These are phyloP conservation scores for Microdon myrmicae DNA, from an alignment of 2,888 invertebrate species.

Conservation along the genomic window DNA sequence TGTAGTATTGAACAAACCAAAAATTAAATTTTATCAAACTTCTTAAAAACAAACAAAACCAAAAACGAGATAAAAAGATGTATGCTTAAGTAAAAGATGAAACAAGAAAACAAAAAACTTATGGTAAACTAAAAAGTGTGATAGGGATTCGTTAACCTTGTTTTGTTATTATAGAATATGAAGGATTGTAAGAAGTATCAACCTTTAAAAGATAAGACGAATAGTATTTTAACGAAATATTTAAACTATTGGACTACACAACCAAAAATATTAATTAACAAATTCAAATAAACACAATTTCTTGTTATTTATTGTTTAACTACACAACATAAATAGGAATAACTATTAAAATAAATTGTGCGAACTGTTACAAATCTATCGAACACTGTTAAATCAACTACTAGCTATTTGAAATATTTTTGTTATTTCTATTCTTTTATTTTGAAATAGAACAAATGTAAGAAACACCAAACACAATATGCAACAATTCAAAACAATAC, in stretches of 20 bases:
- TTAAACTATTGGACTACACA: constrained; percentile 16
- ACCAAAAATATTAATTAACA: constrained; percentile 12
- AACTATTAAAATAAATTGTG: constrained; percentile 10
- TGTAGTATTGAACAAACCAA: constrained; percentile 39
- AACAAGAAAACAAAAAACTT: constrained; percentile 2
- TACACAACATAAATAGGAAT: constrained; percentile 17
- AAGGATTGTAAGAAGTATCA: no score
- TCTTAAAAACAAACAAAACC: constrained; percentile 8
- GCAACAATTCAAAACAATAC: no score
- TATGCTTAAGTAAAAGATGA: constrained; percentile 7
- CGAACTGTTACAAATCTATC: constrained; percentile 34
- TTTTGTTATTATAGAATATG: no score
- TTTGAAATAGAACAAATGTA: constrained; percentile 5
- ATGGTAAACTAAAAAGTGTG: no score
- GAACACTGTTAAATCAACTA: constrained; percentile 23
- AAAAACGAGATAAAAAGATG: constrained; percentile 2
- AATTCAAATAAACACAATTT: constrained; percentile 6
- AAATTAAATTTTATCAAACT: no score
- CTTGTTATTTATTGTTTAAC: constrained; percentile 46
- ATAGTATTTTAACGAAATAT: constrained; percentile 16
- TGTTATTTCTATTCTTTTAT: constrained; percentile 29
- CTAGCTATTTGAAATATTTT: constrained; percentile 22
- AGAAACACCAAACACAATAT: no score
- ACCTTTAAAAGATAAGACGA: constrained; percentile 18
- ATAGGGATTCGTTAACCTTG: no score